Evolutionary conservation across 2,888 invertebrate species (phyloP), one percentile per base, ranked within the genome.

Genomic region (Nymphalis polychloros): DNA sequence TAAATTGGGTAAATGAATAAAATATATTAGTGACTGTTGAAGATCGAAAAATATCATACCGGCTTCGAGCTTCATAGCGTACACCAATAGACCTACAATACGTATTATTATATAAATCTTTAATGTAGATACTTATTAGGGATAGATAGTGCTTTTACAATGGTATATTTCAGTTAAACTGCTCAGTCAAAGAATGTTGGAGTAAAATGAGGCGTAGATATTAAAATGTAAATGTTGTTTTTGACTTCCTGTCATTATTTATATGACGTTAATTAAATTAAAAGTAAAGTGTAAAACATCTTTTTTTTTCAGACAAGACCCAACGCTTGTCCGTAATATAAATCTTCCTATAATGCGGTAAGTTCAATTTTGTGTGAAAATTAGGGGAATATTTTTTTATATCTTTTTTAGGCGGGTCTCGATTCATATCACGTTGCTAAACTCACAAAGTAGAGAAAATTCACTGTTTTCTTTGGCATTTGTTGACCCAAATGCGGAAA

Each of bases 281-380:
- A 16, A 23, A 16, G 6, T 20, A 52, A 27, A 23, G 13, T 52
- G 16, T 20, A 3, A 23, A 63, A 63, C 55, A 64, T 75, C 81
- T 79, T 80, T 76, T 76, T 75, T 81, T 83, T 85, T 81, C 79
- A 81, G 79, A 80, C 74, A 72, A 81, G 81, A 82, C 79, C 81
- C 79, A 73, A 73, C 80, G 79, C 83, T 84, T 85, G 86, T 85
- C 83, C 83, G 80, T 80, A 79, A 83, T 87, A 88, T 87, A 88
- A 86, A 88, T 87, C 82, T 81, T 79, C 75, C 74, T 80, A 80
- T 84, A 84, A 85, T 79, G 80, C 79, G 81, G 80, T 79, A 79
- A 83, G 85, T 85, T 87, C 84, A 88, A 87, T 87, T 87, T 87
- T 81, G 83, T 84, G 86, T 85, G 83, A 87, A 86, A 88, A 86